These are phyloP conservation scores for Ametastegia equiseti DNA, from an alignment of 2,888 invertebrate species.

Conservation along the genomic window DNA sequence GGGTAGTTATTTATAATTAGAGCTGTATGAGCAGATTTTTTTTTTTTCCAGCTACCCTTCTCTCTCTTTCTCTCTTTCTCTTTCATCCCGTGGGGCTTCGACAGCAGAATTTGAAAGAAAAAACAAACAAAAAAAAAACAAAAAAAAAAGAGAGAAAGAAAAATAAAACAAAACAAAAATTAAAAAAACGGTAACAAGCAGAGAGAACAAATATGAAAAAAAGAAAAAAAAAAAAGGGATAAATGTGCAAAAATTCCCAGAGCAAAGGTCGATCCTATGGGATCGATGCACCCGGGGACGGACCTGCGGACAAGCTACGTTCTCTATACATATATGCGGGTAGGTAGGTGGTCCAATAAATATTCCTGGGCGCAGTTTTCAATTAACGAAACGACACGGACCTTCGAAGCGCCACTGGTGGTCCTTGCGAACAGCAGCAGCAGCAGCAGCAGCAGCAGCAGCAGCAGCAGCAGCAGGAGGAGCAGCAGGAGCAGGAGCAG, in stretches of 20 bases:
- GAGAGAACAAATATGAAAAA: too few relatives aligned
- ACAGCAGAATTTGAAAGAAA: background rate
- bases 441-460: background rate
- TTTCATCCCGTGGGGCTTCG: background rate
- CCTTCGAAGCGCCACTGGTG: constrained; percentile 49
- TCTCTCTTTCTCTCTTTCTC: background rate
- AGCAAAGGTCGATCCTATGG: constrained; percentile 1
- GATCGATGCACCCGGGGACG: background rate
- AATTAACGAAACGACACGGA: constrained; percentile 52
- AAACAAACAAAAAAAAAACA: background rate
- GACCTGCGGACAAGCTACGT: background rate
- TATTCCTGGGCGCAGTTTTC: constrained; percentile 51
- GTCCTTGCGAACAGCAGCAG: constrained; percentile 43
- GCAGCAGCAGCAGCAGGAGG: background rate
- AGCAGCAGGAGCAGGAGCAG: background rate
- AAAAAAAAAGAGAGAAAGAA: too few relatives aligned
- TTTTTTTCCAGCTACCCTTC: background rate
- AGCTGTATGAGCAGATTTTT: background rate
- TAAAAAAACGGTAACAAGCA: background rate
- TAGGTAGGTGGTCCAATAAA: constrained; percentile 51
- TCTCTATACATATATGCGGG: background rate
- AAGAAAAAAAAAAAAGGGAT: background rate
- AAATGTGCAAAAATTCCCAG: background rate
- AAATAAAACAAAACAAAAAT: background rate
- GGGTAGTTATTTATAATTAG: background rate